phyloP scores from a whole-genome alignment of 2,888 invertebrate species.

The Cylindroiulus punctatus region DNA sequence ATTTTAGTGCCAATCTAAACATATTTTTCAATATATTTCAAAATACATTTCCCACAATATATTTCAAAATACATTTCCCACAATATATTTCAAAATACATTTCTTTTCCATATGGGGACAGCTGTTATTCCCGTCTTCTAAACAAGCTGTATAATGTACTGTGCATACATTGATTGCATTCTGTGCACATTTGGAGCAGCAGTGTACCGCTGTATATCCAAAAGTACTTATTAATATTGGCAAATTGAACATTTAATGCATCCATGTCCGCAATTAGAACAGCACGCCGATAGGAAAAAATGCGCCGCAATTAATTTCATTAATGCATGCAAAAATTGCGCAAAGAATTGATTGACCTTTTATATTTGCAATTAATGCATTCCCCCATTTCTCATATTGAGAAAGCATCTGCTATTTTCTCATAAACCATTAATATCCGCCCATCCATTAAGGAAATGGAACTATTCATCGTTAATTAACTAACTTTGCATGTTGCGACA shows the following conservation, averaged over 20 bases:
- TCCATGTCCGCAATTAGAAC: background rate
- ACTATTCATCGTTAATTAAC: constrained; percentile 38
- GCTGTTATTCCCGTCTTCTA: too few relatives aligned
- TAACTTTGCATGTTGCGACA: constrained; percentile 20
- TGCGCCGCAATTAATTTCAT: constrained; percentile 6
- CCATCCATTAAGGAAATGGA: constrained; percentile 42
- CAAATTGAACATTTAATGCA: background rate
- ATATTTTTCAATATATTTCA: too few relatives aligned
- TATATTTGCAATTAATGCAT: constrained; percentile 16
- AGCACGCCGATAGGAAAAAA: background rate
- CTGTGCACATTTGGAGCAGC: too few relatives aligned
- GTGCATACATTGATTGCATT: background rate
- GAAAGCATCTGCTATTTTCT: constrained; percentile 29
- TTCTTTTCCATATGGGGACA: too few relatives aligned
- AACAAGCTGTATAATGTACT: background rate
- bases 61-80: too few relatives aligned
- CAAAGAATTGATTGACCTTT: constrained; percentile 29
- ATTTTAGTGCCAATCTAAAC: too few relatives aligned
- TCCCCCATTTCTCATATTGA: constrained; percentile 2
- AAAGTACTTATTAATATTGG: background rate
- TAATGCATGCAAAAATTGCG: constrained; percentile 17
- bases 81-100: too few relatives aligned
- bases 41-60: too few relatives aligned
- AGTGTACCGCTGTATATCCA: too few relatives aligned
- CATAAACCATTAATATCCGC: constrained; percentile 34